Evolutionary conservation across 2,113 vertebrate genomes (phyloP), one percentile per base, ranked within the genome.

Genomic region (Lepisosteus oculatus): DNA sequence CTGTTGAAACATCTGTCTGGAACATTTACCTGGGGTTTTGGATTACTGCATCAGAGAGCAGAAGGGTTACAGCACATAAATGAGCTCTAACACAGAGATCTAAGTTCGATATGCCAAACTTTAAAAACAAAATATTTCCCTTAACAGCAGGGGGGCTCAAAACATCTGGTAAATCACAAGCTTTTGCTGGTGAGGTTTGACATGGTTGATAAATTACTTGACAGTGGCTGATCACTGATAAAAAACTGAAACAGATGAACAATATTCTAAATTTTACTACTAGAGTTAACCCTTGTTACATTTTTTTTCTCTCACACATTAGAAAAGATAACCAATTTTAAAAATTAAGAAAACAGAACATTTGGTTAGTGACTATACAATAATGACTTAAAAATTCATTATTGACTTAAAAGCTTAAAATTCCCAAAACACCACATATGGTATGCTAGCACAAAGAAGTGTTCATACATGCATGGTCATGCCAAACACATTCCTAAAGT

Each of bases 121-220:
- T 51, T 51, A 29, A 69, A 74, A 76, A 74, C 67, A 78, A 68
- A 59, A 3, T 70, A 55, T 59, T 65, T 71, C 67, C 62, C 55
- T 72, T 69, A 76, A 65, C 68, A 56, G 56, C 72, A 72, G 73
- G 68, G 67, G 72, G 74, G 76, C 72, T 76, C 69, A 66, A 61
- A 81, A 77, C 79, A 81, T 81, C 74, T 81, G 79, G 77, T 74
- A 72, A 66, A 54, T 70, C 57, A 11, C 68, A 65, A 62, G 8
- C 69, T 72, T 72, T 70, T 78, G 79, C 70, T 78, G 74, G 76
- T 72, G 66, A 71, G 66, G 68, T 76, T 76, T 80, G 79, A 81
- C 79, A 76, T 72, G 70, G 73, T 68, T 76, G 71, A 75, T 81
- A 77, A 66, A 76, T 81, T 79, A 79, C 77, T 76, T 72, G 74